These are phyloP conservation scores for Acipenser ruthenus DNA, from an alignment of 2,797 vertebrate species.

Conservation along the genomic window DNA sequence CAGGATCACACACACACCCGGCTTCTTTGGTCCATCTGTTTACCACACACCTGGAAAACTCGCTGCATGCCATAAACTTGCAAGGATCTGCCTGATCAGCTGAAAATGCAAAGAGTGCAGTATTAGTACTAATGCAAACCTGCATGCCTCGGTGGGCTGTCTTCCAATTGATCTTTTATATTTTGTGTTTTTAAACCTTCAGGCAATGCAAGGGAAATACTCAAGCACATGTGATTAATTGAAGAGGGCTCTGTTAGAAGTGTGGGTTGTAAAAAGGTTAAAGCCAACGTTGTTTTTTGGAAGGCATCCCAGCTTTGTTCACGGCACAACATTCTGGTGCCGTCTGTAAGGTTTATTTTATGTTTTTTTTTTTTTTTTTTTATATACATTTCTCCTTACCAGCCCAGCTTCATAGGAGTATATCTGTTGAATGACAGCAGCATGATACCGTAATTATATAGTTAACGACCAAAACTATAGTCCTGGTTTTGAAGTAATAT, in stretches of 20 bases:
- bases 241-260: constrained; percentile 21
- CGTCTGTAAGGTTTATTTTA: no score
- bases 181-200: background rate
- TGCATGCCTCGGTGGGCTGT: background rate
- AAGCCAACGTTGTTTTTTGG: constrained; percentile 1
- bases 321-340: no score
- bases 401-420: no score
- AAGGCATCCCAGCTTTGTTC: background rate
- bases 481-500: no score
- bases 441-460: no score
- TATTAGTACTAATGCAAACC: constrained; percentile 31
- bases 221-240: constrained; percentile 34
- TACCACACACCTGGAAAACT: constrained; percentile 62
- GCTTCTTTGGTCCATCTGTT: constrained; percentile 62
- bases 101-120: constrained; percentile 37
- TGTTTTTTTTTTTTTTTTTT: no score
- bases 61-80: constrained; percentile 76
- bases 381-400: no score
- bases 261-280: constrained; percentile 10
- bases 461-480: no score
- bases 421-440: no score
- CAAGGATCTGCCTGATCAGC: constrained; percentile 78
- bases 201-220: constrained; percentile 17
- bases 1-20: constrained; percentile 63
- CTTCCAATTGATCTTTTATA: background rate